A percentile compares a stretch with the other conserved stretches of the same genome.
Evolutionary conservation across 2,888 invertebrate species (phyloP).

Genomic region (Pachydiplax longipennis): DNA sequence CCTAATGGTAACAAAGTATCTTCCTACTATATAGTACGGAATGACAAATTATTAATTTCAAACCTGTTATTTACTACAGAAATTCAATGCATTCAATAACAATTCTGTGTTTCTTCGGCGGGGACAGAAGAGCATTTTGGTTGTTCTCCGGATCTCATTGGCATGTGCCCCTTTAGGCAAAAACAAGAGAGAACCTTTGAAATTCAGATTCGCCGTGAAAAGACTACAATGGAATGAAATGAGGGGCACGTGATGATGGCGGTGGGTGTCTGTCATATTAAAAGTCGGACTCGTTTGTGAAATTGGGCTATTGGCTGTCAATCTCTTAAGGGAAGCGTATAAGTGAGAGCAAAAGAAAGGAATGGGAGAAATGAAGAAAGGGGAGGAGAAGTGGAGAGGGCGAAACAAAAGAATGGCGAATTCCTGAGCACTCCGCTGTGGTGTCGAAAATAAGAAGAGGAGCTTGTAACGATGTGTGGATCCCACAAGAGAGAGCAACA

Average conservation of each 20-base stretch:
- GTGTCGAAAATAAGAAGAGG: background rate
- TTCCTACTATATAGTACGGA: too few species aligned
- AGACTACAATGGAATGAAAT: background rate
- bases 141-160: background rate
- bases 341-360: background rate
- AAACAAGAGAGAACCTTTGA: too few species aligned
- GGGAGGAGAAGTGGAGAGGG: background rate
- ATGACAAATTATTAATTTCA: too few species aligned
- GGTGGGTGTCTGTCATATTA: background rate
- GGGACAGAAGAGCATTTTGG: background rate
- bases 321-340: background rate
- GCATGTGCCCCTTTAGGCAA: too few species aligned
- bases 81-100: background rate
- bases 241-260: background rate
- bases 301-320: background rate
- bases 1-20: too few species aligned
- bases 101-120: background rate
- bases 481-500: background rate
- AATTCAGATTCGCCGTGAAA: too few species aligned
- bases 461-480: background rate
- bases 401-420: background rate
- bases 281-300: background rate
- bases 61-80: too few species aligned
- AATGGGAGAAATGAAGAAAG: background rate
- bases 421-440: background rate